Conservation (phyloP, 2,888 invertebrate genomes). For the Asteroscopus sphinx region DNA sequence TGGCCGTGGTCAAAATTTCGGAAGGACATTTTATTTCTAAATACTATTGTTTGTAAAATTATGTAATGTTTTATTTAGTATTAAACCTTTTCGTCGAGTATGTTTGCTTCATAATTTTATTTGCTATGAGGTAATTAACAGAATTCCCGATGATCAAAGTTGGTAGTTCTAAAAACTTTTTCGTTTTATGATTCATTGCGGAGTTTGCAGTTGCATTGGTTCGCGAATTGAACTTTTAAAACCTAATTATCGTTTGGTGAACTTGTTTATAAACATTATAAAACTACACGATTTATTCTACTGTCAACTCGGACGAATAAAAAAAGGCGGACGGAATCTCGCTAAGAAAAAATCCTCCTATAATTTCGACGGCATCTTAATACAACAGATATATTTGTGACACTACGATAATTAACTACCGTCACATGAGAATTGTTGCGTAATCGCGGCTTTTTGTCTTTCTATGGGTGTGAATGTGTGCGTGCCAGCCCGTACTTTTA, state of each 20-base stretch:
- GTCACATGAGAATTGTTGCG: no score
- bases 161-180: constrained; percentile 50
- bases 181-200: constrained; percentile 38
- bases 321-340: no score
- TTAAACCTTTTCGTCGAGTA: background rate
- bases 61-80: background rate
- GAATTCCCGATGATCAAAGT: constrained; percentile 50
- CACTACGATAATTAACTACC: no score
- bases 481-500: no score
- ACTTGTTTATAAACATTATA: constrained; percentile 15
- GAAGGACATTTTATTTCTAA: no score
- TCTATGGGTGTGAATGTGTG: no score
- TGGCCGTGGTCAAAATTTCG: no score
- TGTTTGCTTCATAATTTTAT: constrained; percentile 26
- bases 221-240: constrained; percentile 41
- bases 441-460: no score
- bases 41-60: background rate
- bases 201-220: constrained; percentile 38
- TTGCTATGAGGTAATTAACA: constrained; percentile 53
- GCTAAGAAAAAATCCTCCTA: no score
- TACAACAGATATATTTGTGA: no score
- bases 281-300: background rate
- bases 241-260: constrained; percentile 45
- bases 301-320: no score
- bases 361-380: no score